Evolutionary conservation across 2,113 vertebrate genomes (phyloP).

Genomic region (Desmodus rotundus): DNA sequence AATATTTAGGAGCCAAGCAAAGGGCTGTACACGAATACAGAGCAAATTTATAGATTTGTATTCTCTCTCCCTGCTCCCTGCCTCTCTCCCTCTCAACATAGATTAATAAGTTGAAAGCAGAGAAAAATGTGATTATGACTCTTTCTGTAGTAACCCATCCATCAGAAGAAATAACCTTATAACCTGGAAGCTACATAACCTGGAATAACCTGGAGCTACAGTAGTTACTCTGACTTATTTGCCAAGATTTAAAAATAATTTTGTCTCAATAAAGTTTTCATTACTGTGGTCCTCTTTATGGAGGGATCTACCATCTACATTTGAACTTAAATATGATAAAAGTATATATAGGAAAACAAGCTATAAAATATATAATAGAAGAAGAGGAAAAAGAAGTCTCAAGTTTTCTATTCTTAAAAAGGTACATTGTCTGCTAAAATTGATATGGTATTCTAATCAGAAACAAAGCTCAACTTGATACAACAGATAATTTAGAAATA

Average conservation of each 20-base stretch:
- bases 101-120: not conserved
- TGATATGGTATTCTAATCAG: not conserved
- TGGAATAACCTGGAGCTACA: too few species aligned
- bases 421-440: not conserved
- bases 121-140: not conserved
- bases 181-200: too few species aligned
- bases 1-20: not conserved
- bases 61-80: not conserved
- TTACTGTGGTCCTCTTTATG: not conserved
- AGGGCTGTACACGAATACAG: not conserved
- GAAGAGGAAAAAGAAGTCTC: not conserved
- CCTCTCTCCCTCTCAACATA: not conserved
- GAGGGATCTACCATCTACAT: not conserved
- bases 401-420: not conserved
- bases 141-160: not conserved
- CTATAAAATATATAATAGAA: not conserved
- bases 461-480: not conserved
- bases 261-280: not conserved
- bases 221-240: not conserved
- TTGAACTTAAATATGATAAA: not conserved
- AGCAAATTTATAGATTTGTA: not conserved
- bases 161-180: not conserved
- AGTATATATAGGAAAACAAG: not conserved
- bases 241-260: not conserved
- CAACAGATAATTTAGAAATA: not conserved